Evolutionary conservation across 1,140 invertebrate genomes (phyloP), one percentile per base, ranked within the genome.

Genomic region (Drosophila serrata): DNA sequence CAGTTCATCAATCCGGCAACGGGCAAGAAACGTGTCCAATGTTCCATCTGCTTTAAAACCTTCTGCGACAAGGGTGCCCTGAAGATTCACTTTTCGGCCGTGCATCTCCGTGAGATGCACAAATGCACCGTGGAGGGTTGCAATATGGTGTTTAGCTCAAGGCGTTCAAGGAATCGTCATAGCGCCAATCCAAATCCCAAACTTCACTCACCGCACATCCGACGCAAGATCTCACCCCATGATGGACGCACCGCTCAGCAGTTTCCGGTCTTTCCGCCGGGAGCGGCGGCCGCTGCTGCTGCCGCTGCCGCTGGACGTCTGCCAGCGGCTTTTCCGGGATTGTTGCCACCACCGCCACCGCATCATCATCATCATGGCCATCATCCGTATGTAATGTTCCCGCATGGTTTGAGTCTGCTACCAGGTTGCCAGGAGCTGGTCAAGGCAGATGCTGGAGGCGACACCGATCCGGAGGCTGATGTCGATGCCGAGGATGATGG

Each of bases 21-120:
- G 8, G 97, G 97, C 17, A 99, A 99, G 93, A 99, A 99, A 92
- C 95, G 99, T 79, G 99, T 99, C 46, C 97, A 99, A 93, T 99
- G 99, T 94, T 98, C 98, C 92, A 98, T 99, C 49, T 99, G 99
- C 93, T 95, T 99, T 55, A 99, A 99, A 93, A 99, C 99, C 68
- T 99, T 99, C 94, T 99, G 99, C 95, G 99, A 99, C 94, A 99
- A 99, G 94, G 98, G 98, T 57, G 99, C 99, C 8, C 94, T 99
- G 7, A 99, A 99, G 94, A 99, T 99, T 35, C 99, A 99, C 92
- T 99, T 99, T 92, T 99, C 98, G 56, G 99, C 99, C 0, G 99
- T 99, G 40, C 97, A 98, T 90, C 85, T 95, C 53, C 92, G 95
- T 7, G 96, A 96, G 92, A 95, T 97, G 95, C 96, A 96, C 93